Evolutionary conservation across 2,113 vertebrate genomes (phyloP).

Genomic region (Neodontobutis hainanensis): DNA sequence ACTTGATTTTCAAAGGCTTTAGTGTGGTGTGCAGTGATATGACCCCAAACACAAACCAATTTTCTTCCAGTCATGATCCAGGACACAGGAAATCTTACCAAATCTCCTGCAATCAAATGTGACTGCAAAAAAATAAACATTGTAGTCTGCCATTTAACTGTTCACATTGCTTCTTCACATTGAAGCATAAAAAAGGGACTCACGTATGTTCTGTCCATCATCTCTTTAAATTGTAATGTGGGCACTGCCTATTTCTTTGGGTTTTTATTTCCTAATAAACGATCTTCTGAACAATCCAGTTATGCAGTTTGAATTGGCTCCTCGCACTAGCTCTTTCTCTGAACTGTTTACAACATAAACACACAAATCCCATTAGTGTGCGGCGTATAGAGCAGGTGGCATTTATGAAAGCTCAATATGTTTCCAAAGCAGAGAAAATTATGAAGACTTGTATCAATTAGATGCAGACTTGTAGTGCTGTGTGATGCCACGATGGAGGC

Average conservation of each 20-base stretch:
- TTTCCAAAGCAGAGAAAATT: not conserved
- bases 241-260: too few species aligned
- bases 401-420: constrained; percentile 5
- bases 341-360: constrained; percentile 3
- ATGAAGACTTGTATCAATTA: constrained; percentile 7
- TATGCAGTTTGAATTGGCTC: not conserved
- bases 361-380: not conserved
- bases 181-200: too few species aligned
- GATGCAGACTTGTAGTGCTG: not conserved
- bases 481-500: not conserved
- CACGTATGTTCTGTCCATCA: too few species aligned
- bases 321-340: not conserved
- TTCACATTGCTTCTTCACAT: too few species aligned
- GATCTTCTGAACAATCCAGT: not conserved
- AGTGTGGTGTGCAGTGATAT: too few species aligned
- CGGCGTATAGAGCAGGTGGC: constrained; percentile 1
- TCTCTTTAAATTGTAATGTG: not conserved
- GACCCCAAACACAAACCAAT: too few species aligned
- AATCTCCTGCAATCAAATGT: too few species aligned
- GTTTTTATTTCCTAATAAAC: not conserved
- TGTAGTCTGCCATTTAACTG: too few species aligned
- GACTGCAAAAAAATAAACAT: too few species aligned
- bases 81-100: too few species aligned
- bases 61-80: too few species aligned
- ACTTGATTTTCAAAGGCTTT: too few species aligned